A percentile compares a stretch with the other conserved stretches of the same genome.
These are phyloP conservation scores for Lasioglossum morio DNA, from an alignment of 2,888 invertebrate genomes.

Conservation along the genomic window DNA sequence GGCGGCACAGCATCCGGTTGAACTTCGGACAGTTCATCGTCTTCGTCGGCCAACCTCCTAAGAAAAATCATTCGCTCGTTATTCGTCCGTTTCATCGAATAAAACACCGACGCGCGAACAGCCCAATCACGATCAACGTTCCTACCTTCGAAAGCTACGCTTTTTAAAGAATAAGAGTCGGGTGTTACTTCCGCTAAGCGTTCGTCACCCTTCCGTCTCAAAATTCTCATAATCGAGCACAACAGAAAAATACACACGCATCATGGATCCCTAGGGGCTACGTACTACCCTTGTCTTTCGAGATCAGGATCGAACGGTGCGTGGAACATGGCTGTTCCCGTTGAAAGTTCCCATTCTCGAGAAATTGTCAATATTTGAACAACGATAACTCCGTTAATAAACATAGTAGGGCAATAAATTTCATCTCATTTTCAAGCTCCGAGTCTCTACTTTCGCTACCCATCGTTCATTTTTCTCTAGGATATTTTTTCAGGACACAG, in stretches of 20 bases:
- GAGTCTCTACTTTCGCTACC: not conserved
- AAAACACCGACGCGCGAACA: slow-evolving; percentile 30
- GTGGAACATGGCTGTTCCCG: not conserved
- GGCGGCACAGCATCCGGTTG: slow-evolving; percentile 98
- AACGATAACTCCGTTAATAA: not conserved
- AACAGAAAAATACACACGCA: slow-evolving; percentile 12
- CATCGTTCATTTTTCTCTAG: not conserved
- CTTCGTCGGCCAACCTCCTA: slow-evolving; percentile 94
- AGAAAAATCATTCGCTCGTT: slow-evolving; percentile 48
- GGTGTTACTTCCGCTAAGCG: slow-evolving; percentile 24
- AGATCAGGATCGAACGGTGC: not conserved
- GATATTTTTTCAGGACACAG: not conserved
- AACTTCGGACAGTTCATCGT: slow-evolving; percentile 97
- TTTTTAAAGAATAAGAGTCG: slow-evolving; percentile 13
- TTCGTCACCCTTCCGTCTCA: not conserved
- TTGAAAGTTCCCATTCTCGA: not conserved
- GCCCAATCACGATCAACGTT: slow-evolving; percentile 45
- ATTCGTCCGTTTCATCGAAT: slow-evolving; percentile 21
- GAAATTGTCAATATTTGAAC: not conserved
- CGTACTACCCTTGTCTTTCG: not conserved
- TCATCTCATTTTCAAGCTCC: not conserved
- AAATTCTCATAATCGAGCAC: slow-evolving; percentile 4
- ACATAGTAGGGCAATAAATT: not conserved
- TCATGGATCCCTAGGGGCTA: slow-evolving; percentile 18
- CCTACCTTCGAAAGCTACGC: slow-evolving; percentile 52